Base-by-base conservation (phyloP, 2,113 vertebrate genomes). In the Athene cunicularia region DNA sequence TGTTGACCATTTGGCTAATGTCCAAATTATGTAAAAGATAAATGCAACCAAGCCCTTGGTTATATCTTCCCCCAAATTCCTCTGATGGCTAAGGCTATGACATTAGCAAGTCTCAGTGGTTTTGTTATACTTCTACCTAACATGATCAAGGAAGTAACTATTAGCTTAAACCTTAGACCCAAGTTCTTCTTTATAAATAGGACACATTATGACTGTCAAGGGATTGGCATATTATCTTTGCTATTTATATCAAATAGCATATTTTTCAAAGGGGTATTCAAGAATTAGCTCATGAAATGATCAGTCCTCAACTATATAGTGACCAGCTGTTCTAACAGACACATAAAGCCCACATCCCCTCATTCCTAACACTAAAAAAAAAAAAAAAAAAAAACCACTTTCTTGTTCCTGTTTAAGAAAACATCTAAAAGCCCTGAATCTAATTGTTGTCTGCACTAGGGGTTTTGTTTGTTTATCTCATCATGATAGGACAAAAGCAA, bases 341-440 rank as follows among this genome's bases (percentile, higher is more conserved):
- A 22, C 21, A 8, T 43, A 70, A 68, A 74, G 2, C 2, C 8
- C 9, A 10, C 13, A 35, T 39, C 0, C 2, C 7, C 50, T 74
- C n/a, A 39, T 11, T 9, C 23, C 24, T 55, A 26, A 87, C 19
- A 23, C 3, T 1, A 49, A 47, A 39, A 53, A 2, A 23, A 37
- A 63, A 53, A 72, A 30, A 11, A 0, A 2, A 39, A 10, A 9
- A 8, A n/a, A n/a, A n/a, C n/a, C n/a, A n/a, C n/a, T n/a, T 20
- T 45, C 8, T 43, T 58, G 59, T 70, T 60, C 2, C 19, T 35
- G 32, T 27, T 55, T 66, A 64, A 35, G 15, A 50, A 79, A 62
- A 32, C 2, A 28, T 32, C 5, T 27, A 7, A 50, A 84, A 74
- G 1, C 8, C 24, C 4, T 6, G 2, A 39, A 73, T 30, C 5